A percentile compares a stretch with the other conserved stretches of the same genome.
These are phyloP conservation scores for Heliopora coerulea DNA, from an alignment of 92 coral and sea anemone genomes.

Conservation along the genomic window DNA sequence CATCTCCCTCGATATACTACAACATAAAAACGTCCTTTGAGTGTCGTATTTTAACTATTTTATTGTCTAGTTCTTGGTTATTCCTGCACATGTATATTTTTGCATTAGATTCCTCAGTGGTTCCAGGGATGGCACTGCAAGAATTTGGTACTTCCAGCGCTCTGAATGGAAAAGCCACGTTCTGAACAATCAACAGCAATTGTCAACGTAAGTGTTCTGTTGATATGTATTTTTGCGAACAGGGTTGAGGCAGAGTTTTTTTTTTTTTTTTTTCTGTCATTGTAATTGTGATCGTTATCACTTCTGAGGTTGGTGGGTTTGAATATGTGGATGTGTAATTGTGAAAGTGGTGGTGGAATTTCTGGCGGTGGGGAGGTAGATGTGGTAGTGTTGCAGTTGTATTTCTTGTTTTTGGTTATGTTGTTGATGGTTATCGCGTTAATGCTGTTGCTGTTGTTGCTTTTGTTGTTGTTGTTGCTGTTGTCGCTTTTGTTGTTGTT, in stretches of 20 bases:
- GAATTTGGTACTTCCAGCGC: constrained; percentile 90
- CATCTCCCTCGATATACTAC: too few species aligned
- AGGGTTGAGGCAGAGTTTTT: too few species aligned
- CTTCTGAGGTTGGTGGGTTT: too few species aligned
- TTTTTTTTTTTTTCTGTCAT: neutral
- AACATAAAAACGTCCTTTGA: too few species aligned
- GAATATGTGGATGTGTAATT: too few species aligned
- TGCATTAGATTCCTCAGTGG: constrained; percentile 83
- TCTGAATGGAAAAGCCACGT: constrained; percentile 84
- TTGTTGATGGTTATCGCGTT: neutral
- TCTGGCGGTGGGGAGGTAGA: too few species aligned
- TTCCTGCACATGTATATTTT: too few species aligned
- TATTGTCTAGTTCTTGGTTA: too few species aligned
- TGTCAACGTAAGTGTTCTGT: constrained; percentile 61
- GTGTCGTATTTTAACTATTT: too few species aligned
- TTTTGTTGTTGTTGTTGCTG: neutral
- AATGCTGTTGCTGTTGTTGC: neutral
- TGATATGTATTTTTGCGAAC: too few species aligned
- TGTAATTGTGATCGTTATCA: too few species aligned
- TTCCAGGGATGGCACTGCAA: constrained; percentile 93
- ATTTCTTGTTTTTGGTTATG: neutral
- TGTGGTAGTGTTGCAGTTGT: neutral
- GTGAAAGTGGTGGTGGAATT: too few species aligned
- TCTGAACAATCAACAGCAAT: constrained; percentile 67
- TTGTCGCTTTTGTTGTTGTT: neutral